These are phyloP conservation scores for Lucifuga dentata DNA, from an alignment of 2,113 vertebrate genomes.

Conservation along the genomic window DNA sequence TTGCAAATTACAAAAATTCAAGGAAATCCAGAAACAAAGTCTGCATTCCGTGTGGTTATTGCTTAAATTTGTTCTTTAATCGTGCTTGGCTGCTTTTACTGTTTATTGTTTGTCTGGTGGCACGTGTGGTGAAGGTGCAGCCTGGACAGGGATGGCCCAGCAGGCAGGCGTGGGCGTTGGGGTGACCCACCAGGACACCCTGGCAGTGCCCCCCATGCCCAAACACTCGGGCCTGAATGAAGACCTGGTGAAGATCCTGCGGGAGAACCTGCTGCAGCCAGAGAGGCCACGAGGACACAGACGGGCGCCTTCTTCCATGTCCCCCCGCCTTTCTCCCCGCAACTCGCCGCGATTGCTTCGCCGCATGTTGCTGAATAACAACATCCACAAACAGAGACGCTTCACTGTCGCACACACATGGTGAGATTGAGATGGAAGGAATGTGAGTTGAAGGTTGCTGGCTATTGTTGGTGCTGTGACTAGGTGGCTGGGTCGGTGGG, in stretches of 20 bases:
- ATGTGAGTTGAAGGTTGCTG: not conserved
- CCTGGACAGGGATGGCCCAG: constrained; percentile 92
- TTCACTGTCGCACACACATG: constrained; percentile 99
- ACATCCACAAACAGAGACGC: constrained; percentile 94
- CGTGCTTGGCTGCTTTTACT: constrained; percentile 24
- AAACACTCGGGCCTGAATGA: constrained; percentile 94
- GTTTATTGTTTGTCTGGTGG: constrained; percentile 17
- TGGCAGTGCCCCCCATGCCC: constrained; percentile 90
- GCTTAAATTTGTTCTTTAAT: not conserved
- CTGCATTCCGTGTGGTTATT: not conserved
- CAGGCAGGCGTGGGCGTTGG: constrained; percentile 80
- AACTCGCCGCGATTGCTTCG: constrained; percentile 95
- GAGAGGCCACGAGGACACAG: constrained; percentile 87
- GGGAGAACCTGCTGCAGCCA: constrained; percentile 96
- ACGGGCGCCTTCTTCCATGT: constrained; percentile 89
- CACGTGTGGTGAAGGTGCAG: constrained; percentile 54
- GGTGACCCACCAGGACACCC: constrained; percentile 87
- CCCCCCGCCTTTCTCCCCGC: constrained; percentile 91
- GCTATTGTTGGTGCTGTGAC: constrained; percentile 1
- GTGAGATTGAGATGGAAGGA: constrained; percentile 81
- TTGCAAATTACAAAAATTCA: constrained; percentile 16
- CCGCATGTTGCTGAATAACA: constrained; percentile 95
- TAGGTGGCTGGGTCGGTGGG: not conserved
- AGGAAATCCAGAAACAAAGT: constrained; percentile 22
- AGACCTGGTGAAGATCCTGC: constrained; percentile 95